phyloP scores from a whole-genome alignment of 2,113 vertebrate genomes.

The Anguilla rostrata region DNA sequence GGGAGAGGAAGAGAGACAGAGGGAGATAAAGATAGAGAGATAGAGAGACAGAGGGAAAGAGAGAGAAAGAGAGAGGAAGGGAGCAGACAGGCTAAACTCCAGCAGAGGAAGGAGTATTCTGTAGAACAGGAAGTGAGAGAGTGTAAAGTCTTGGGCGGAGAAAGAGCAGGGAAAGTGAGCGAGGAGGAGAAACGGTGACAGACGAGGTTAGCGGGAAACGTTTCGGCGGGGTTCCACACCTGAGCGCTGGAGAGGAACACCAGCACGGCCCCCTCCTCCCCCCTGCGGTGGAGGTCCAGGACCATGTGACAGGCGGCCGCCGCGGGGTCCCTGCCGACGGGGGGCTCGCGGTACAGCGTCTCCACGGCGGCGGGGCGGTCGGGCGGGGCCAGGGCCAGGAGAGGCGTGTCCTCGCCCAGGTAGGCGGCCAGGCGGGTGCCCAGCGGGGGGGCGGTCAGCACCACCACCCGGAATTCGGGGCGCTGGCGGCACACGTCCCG shows the following conservation, averaged over 20 bases:
- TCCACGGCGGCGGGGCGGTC: constrained; percentile 2
- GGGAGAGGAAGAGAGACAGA: background rate
- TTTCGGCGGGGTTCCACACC: constrained; percentile 56
- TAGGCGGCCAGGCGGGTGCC: constrained; percentile 72
- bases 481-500: constrained; percentile 79
- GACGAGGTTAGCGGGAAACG: background rate
- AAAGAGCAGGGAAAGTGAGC: background rate
- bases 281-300: constrained; percentile 72
- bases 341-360: constrained; percentile 62
- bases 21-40: background rate
- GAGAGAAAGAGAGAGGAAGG: background rate
- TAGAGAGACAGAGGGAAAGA: background rate
- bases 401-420: constrained; percentile 60
- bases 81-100: no score
- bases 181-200: background rate
- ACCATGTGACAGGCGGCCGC: constrained; percentile 76
- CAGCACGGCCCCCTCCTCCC: constrained; percentile 72
- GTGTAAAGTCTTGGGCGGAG: background rate
- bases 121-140: background rate
- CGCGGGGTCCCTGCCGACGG: constrained; percentile 47
- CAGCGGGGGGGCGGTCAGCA: constrained; percentile 70
- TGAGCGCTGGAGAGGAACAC: constrained; percentile 79
- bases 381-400: constrained; percentile 49
- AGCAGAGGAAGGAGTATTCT: no score
- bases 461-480: constrained; percentile 68